Evolutionary conservation across 2,113 vertebrate genomes (phyloP).

Genomic region (Panthera uncia): DNA sequence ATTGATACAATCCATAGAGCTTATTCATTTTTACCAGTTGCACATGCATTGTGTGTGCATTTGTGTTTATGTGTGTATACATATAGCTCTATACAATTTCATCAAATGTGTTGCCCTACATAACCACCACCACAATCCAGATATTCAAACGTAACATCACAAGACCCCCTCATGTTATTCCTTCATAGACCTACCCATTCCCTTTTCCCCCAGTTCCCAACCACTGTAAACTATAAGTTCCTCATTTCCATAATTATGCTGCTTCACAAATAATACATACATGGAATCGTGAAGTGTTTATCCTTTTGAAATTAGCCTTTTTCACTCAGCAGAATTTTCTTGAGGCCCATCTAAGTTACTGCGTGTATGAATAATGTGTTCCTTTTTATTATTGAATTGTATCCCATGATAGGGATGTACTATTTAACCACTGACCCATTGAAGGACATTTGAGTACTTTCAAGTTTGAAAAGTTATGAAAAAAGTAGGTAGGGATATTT

Average conservation of each 20-base stretch:
- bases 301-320: not conserved
- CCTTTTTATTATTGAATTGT: not conserved
- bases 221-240: not conserved
- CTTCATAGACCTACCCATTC: not conserved
- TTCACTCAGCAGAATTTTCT: not conserved
- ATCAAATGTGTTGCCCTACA: not conserved
- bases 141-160: not conserved
- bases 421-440: not conserved
- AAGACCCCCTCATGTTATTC: not conserved
- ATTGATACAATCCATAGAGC: not conserved
- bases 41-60: not conserved
- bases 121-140: not conserved
- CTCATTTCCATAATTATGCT: not conserved
- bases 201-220: not conserved
- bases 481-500: not conserved
- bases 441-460: not conserved
- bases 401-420: not conserved
- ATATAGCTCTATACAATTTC: not conserved
- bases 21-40: not conserved
- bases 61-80: not conserved
- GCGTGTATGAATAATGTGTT: not conserved
- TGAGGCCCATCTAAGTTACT: not conserved
- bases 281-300: not conserved
- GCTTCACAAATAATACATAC: not conserved
- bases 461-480: not conserved